These are phyloP conservation scores for Criorhina ranunculi DNA, from an alignment of 2,888 invertebrate genomes.

Conservation along the genomic window DNA sequence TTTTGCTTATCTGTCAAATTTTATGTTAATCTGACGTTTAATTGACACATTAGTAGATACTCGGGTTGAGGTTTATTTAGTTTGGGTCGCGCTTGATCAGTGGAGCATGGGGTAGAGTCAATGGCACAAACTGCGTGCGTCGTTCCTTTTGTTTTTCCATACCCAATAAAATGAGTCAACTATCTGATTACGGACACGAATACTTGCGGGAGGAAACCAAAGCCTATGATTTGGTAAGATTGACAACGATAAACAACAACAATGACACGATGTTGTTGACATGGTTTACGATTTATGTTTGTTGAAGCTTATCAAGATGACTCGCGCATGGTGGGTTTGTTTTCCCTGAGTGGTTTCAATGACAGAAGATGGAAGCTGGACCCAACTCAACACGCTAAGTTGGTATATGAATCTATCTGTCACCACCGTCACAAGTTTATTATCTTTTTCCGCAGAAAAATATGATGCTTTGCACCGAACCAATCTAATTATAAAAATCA, in stretches of 20 bases:
- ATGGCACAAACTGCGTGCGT: constrained; percentile 25
- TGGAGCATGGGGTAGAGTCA: constrained; percentile 30
- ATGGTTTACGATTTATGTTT: constrained; percentile 27
- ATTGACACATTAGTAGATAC: constrained; percentile 66
- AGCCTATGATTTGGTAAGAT: not conserved
- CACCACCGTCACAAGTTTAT: too few species aligned
- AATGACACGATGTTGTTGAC: constrained; percentile 1
- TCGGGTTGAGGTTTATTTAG: constrained; percentile 51
- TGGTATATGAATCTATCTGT: too few species aligned
- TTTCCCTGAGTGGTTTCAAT: constrained; percentile 7
- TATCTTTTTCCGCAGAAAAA: not conserved
- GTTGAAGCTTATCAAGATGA: constrained; percentile 25
- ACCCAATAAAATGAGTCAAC: constrained; percentile 48
- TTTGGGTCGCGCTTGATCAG: constrained; percentile 45
- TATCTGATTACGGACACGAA: constrained; percentile 24
- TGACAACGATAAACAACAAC: constrained; percentile 21
- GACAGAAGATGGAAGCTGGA: too few species aligned
- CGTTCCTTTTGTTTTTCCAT: constrained; percentile 25
- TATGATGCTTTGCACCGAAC: not conserved
- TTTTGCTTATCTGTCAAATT: constrained; percentile 62
- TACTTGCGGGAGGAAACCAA: not conserved
- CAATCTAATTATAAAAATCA: not conserved
- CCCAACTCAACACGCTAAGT: too few species aligned
- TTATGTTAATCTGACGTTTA: constrained; percentile 43
- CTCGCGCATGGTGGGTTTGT: constrained; percentile 2